Evolutionary conservation across 1,140 invertebrate species (phyloP).

Genomic region (Drosophila lini): DNA sequence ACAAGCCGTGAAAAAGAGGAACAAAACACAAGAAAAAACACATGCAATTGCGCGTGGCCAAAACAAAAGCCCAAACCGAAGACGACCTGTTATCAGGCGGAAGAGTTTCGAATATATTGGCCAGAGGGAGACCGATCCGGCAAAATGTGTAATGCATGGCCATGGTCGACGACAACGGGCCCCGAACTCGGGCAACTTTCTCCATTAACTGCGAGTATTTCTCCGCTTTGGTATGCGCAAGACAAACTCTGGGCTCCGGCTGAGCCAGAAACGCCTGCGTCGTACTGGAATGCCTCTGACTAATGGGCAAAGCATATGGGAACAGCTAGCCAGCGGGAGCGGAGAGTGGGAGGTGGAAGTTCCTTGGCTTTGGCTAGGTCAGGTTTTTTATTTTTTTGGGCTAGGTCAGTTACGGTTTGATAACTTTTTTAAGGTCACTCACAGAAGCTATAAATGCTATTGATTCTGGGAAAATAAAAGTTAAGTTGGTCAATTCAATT

Average conservation of each 20-base stretch:
- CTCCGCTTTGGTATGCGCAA: conserved; percentile 51
- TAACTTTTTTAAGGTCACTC: conserved; percentile 7
- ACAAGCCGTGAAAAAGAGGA: conserved; percentile 49
- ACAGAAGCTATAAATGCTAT: background rate
- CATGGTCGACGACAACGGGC: conserved; percentile 11
- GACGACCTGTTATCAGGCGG: conserved; percentile 63
- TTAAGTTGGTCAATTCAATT: background rate
- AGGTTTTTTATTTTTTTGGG: conserved; percentile 12
- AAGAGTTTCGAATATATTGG: conserved; percentile 54
- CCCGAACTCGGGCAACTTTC: conserved; percentile 50
- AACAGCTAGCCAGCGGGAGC: no score
- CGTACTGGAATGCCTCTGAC: conserved; percentile 27
- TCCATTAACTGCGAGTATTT: conserved; percentile 53
- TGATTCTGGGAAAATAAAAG: background rate
- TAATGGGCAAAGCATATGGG: conserved; percentile 7
- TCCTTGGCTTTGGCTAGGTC: conserved; percentile 44
- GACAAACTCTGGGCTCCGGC: conserved; percentile 29
- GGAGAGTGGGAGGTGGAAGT: background rate
- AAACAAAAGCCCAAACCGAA: conserved; percentile 34
- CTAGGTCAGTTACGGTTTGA: conserved; percentile 58
- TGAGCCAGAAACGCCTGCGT: conserved; percentile 42
- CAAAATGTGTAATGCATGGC: conserved; percentile 45
- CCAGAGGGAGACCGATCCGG: conserved; percentile 18
- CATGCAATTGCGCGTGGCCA: conserved; percentile 55
- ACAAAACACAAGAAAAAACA: conserved; percentile 1